A percentile compares a stretch with the other conserved stretches of the same genome.
phyloP scores from a whole-genome alignment of 1,140 invertebrate genomes.

The Rhyacophila brunnea region DNA sequence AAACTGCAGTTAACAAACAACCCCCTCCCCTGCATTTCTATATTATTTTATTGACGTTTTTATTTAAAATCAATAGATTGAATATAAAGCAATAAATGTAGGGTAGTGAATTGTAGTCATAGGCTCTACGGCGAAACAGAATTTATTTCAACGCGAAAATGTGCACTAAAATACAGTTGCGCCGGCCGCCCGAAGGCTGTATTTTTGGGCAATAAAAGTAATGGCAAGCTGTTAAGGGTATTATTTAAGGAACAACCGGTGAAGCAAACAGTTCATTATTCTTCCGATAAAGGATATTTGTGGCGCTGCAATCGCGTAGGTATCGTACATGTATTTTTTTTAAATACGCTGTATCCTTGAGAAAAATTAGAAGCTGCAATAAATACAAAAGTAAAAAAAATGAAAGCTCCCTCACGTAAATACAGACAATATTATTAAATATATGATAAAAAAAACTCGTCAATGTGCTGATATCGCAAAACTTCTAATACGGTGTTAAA shows the following conservation, averaged over 20 bases:
- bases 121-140: neutral
- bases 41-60: neutral
- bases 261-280: conserved; percentile 21
- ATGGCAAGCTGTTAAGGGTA: conserved; percentile 24
- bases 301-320: neutral
- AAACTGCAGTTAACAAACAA: no score
- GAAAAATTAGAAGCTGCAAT: no score
- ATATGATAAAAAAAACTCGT: no score
- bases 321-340: no score
- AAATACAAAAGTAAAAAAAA: no score
- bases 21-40: no score
- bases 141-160: conserved; percentile 24
- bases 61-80: conserved; percentile 13
- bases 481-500: no score
- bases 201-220: conserved; percentile 31
- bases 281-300: conserved; percentile 5
- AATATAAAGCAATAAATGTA: conserved; percentile 24
- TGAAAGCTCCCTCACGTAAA: no score
- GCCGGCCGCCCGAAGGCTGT: conserved; percentile 15
- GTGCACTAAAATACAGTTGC: conserved; percentile 23
- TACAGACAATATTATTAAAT: no score
- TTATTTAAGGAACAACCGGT: conserved; percentile 24
- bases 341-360: no score
- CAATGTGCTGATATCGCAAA: no score
- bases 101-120: neutral